These are phyloP conservation scores for Scleropages formosus DNA, from an alignment of 2,797 vertebrate genomes.

Conservation along the genomic window DNA sequence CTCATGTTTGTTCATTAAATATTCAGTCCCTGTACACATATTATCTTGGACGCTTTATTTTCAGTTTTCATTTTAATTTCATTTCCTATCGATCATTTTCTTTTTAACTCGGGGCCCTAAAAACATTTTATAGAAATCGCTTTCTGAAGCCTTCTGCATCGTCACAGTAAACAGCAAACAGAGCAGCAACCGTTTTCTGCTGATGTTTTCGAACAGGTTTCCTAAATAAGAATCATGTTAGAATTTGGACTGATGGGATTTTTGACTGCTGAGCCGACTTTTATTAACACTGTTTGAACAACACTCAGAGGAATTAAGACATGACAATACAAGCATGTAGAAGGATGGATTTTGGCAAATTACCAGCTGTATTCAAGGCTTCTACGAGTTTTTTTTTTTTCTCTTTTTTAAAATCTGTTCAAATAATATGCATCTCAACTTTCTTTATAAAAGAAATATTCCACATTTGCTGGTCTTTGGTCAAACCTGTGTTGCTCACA, in stretches of 20 bases:
- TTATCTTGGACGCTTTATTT: constrained; percentile 1
- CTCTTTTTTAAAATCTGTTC: constrained; percentile 29
- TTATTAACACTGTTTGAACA: constrained; percentile 60
- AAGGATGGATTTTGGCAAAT: constrained; percentile 41
- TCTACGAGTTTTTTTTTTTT: constrained; percentile 33
- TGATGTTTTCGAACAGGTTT: too few species aligned
- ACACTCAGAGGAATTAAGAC: constrained; percentile 42
- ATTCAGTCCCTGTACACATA: constrained; percentile 3
- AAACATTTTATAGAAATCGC: background rate
- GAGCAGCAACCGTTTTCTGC: too few species aligned
- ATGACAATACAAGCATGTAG: constrained; percentile 45
- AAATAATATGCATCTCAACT: constrained; percentile 32
- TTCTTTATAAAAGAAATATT: constrained; percentile 40
- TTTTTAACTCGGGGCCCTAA: too few species aligned
- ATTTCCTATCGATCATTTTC: background rate
- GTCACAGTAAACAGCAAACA: too few species aligned
- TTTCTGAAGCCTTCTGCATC: background rate
- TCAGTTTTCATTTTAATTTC: constrained; percentile 1
- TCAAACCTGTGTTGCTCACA: constrained; percentile 55
- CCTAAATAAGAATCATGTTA: background rate
- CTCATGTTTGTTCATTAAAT: constrained; percentile 29
- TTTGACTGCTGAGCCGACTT: constrained; percentile 41
- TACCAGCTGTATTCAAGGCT: constrained; percentile 36
- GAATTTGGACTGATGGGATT: constrained; percentile 1
- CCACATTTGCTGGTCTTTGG: constrained; percentile 50